Evolutionary conservation across 2,888 invertebrate genomes (phyloP).

Genomic region (Arctia plantaginis): DNA sequence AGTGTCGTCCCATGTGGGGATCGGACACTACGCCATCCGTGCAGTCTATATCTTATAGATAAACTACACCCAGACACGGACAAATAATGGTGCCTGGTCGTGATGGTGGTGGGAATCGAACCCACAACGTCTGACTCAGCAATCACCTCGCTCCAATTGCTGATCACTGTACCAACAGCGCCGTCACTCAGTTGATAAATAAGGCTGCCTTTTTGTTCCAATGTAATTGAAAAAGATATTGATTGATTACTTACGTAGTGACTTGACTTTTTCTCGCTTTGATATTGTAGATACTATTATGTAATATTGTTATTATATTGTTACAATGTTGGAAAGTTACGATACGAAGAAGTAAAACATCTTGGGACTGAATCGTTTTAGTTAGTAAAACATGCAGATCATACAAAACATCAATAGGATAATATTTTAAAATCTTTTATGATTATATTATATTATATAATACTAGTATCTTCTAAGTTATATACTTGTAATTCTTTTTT

Average conservation of each 20-base stretch:
- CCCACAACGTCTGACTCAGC: neutral
- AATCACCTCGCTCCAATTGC: neutral
- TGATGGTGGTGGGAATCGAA: neutral
- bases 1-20: too few species aligned
- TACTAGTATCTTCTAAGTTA: too few species aligned
- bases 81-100: too few species aligned
- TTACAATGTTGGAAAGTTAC: neutral
- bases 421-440: too few species aligned
- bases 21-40: too few species aligned
- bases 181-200: neutral
- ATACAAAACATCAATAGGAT: too few species aligned
- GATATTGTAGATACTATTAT: neutral
- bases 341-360: neutral
- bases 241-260: slow-evolving; percentile 53
- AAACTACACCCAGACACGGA: too few species aligned
- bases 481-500: too few species aligned
- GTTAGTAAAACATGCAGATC: too few species aligned
- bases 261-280: slow-evolving; percentile 26
- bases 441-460: too few species aligned
- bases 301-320: neutral
- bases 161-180: neutral
- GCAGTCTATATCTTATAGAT: too few species aligned
- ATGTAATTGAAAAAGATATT: slow-evolving; percentile 58
- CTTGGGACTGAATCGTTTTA: neutral
- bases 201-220: slow-evolving; percentile 49